Percentiles rank a stretch among this genome's conserved stretches.
Evolutionary conservation across 2,888 invertebrate species (phyloP).

Genomic region (Macroteleia sp.): DNA sequence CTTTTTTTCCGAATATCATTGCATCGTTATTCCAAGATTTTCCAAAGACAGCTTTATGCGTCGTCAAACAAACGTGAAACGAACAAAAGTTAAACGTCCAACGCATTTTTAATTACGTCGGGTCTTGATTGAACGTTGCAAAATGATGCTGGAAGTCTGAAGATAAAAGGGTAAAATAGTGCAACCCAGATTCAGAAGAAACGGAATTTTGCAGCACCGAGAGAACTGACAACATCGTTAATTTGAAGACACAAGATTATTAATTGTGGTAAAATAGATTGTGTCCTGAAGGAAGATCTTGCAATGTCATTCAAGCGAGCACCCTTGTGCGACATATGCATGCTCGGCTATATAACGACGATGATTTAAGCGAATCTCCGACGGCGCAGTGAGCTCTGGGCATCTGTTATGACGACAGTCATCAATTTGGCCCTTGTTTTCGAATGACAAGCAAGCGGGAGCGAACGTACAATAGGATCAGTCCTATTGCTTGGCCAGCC

Average conservation of each 20-base stretch:
- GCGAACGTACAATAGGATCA: constrained; percentile 50
- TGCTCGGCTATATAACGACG: constrained; percentile 29
- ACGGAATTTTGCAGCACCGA: constrained; percentile 1
- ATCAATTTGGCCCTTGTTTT: constrained; percentile 65
- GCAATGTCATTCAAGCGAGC: constrained; percentile 54
- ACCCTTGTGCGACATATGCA: constrained; percentile 54
- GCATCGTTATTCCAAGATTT: not conserved
- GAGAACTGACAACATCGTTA: constrained; percentile 36
- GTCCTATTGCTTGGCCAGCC: constrained; percentile 32
- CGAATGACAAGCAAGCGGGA: constrained; percentile 53
- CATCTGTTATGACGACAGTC: constrained; percentile 63
- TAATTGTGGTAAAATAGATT: constrained; percentile 53
- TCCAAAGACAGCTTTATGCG: not conserved
- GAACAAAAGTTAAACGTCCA: not conserved
- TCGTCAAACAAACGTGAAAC: not conserved
- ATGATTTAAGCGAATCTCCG: constrained; percentile 63
- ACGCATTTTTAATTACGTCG: not conserved
- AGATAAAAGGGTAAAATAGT: not conserved
- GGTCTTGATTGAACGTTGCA: not conserved
- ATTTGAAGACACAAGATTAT: constrained; percentile 51
- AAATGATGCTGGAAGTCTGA: not conserved
- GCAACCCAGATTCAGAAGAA: constrained; percentile 29
- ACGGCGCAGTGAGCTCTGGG: constrained; percentile 49
- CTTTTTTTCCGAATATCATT: not conserved
- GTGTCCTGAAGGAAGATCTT: constrained; percentile 43